A percentile compares a stretch with the other conserved stretches of the same genome.
phyloP scores from a whole-genome alignment of 1,140 invertebrate species.

The Drosophila arawakana region DNA sequence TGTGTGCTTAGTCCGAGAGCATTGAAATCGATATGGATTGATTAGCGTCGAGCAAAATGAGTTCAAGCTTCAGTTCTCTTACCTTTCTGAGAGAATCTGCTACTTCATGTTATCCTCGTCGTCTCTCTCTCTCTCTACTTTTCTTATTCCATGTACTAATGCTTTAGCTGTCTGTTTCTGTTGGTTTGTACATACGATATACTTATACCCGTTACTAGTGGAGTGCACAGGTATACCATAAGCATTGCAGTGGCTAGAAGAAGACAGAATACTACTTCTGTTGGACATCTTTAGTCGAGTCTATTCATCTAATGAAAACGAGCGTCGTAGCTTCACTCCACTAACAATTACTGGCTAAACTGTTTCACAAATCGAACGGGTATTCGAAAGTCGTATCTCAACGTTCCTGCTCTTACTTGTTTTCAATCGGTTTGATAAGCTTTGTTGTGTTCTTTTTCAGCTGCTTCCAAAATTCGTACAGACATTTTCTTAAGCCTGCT shows the following conservation, averaged over 20 bases:
- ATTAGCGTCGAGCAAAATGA: not conserved
- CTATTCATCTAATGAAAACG: too few species aligned
- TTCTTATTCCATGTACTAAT: too few species aligned
- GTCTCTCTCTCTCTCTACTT: not conserved
- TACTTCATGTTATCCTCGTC: too few species aligned
- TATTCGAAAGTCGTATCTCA: not conserved
- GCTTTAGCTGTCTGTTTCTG: not conserved
- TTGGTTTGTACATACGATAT: not conserved
- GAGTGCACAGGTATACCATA: too few species aligned
- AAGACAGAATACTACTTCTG: too few species aligned
- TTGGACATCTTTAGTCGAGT: too few species aligned
- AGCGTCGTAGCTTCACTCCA: too few species aligned
- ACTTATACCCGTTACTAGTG: too few species aligned
- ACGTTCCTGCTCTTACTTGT: not conserved
- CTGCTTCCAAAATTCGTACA: slow-evolving; percentile 28
- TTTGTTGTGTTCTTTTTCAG: slow-evolving; percentile 26
- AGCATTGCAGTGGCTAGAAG: too few species aligned
- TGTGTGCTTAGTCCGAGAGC: too few species aligned
- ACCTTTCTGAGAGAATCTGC: not conserved
- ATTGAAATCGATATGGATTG: not conserved
- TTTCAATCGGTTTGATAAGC: slow-evolving; percentile 30
- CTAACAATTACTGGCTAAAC: too few species aligned
- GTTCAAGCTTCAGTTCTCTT: not conserved
- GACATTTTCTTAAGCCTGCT: slow-evolving; percentile 29
- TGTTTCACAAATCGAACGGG: too few species aligned